Evolutionary conservation across 2,113 vertebrate species (phyloP).

Genomic region (Poeciliopsis prolifica): DNA sequence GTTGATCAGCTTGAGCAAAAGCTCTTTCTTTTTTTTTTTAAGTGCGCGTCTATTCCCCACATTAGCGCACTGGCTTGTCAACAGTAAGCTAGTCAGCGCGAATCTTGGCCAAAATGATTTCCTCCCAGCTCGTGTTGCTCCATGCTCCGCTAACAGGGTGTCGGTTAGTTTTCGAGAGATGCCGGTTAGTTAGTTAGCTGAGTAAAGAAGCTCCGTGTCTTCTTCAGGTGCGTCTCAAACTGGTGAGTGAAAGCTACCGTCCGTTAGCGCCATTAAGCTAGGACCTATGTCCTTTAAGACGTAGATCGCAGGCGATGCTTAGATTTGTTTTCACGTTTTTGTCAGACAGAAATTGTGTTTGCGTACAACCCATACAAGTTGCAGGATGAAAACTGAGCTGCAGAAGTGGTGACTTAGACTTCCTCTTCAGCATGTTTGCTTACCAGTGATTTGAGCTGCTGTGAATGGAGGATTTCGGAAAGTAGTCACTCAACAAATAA

Average conservation of each 20-base stretch:
- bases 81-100: conserved; percentile 45
- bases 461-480: conserved; percentile 3
- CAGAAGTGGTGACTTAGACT: conserved; percentile 1
- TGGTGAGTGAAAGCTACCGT: conserved; percentile 59
- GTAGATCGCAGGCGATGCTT: neutral
- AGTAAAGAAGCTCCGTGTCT: conserved; percentile 3
- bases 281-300: conserved; percentile 15
- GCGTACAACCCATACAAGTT: neutral
- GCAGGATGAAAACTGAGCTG: neutral
- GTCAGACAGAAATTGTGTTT: neutral
- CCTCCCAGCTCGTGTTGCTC: conserved; percentile 22
- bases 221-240: conserved; percentile 23
- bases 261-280: conserved; percentile 34
- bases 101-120: conserved; percentile 64
- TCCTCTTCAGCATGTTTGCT: neutral
- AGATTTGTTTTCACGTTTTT: neutral
- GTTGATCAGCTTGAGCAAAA: rapidly evolving
- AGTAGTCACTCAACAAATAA: neutral
- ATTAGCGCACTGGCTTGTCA: conserved; percentile 54
- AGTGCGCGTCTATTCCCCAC: conserved; percentile 42
- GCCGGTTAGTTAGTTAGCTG: conserved; percentile 41
- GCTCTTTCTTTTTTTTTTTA: rapidly evolving
- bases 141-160: conserved; percentile 14
- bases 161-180: conserved; percentile 31
- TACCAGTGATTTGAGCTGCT: conserved; percentile 6